Base-by-base conservation (phyloP, 2,113 vertebrate genomes). In the Jacana jacana region DNA sequence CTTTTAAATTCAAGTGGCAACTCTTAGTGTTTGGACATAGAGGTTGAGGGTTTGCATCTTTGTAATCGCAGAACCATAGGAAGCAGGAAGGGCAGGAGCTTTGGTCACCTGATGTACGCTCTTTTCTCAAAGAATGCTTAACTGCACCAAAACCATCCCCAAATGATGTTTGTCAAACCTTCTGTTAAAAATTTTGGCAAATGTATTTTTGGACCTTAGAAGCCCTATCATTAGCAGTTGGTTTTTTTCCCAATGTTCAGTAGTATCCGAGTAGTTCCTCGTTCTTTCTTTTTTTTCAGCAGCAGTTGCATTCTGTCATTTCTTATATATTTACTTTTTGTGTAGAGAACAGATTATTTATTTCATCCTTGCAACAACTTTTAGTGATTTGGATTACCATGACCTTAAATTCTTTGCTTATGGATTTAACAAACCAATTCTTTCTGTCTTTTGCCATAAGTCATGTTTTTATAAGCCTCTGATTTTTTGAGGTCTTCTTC, bases 1-100 rank as follows among this genome's bases (percentile, higher is more conserved):
- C 85, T 96, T 96, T 96, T 88, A 96, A 96, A 85, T 65, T 95
- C 68, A 77, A 93, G 88, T 89, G 82, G 64, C 71, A 88, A 3
- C 78, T 94, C 39, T 37, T n/a, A 35, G 39, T 28, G 60, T 93
- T 83, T 46, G 55, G 86, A 55, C 51, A 40, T 55, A 88, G 40
- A 88, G 40, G 46, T 1, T 88, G 82, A 44, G 27, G 88, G 64
- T 66, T 86, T 37, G 13, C 12, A n/a, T 88, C 71, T 94, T 91
- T 88, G 81, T 66, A 83, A 86, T 86, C 69, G 51, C 80, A 83
- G 88, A 66, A 37, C 68, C n/a, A 3, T 19, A 83, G 71, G 76
- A 93, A 95, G 35, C 4, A 7, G 75, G 54, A 65, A 0, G 0
- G 65, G 64, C 51, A 22, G 79, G 49, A 93, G 52, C 39, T 86